These are phyloP conservation scores for Dicentrarchus labrax DNA, from an alignment of 2,113 vertebrate genomes.

Conservation along the genomic window DNA sequence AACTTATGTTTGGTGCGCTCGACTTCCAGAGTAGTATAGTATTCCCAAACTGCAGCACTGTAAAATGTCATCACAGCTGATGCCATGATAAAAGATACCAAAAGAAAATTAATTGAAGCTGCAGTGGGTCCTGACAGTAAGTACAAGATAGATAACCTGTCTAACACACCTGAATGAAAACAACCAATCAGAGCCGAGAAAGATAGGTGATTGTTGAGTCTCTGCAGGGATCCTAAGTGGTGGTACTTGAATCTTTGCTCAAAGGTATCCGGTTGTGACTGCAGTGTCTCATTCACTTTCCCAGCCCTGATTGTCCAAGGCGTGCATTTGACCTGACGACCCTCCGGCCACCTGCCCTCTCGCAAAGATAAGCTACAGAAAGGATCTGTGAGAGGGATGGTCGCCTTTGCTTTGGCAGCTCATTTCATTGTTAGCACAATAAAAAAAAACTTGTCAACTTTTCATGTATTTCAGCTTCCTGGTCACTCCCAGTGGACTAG, in stretches of 20 bases:
- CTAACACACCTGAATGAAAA: too few relatives aligned
- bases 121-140: too few relatives aligned
- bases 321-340: slow-evolving; percentile 25
- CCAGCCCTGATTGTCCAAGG: not conserved
- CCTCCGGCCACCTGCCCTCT: slow-evolving; percentile 46
- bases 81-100: too few relatives aligned
- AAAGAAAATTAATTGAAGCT: too few relatives aligned
- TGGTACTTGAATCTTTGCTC: not conserved
- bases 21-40: too few relatives aligned
- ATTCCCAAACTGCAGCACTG: too few relatives aligned
- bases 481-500: slow-evolving; percentile 49
- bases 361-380: slow-evolving; percentile 3
- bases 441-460: slow-evolving; percentile 63
- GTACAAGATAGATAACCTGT: too few relatives aligned
- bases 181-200: too few relatives aligned
- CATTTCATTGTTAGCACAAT: slow-evolving; percentile 56
- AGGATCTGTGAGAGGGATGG: not conserved
- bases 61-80: too few relatives aligned
- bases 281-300: not conserved
- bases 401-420: slow-evolving; percentile 8
- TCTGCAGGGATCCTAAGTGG: too few relatives aligned
- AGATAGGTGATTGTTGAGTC: too few relatives aligned
- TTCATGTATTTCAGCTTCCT: slow-evolving; percentile 61
- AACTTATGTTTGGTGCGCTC: too few relatives aligned
- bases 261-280: not conserved